Base-by-base conservation (phyloP, 2,888 invertebrate genomes). In the Agonopterix alstromeriana region DNA sequence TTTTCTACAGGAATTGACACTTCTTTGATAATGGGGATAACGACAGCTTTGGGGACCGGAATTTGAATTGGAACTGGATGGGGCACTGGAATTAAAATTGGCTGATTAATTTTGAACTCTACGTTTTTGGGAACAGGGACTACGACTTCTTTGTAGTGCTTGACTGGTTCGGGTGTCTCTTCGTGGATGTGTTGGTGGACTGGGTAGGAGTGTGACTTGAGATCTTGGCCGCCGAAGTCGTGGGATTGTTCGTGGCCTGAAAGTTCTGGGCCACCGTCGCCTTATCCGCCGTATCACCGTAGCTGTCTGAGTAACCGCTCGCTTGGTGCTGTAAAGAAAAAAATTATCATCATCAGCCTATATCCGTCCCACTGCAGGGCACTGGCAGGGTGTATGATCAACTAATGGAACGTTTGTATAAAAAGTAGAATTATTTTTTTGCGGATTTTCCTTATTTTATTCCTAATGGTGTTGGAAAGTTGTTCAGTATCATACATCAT, bases 1-100 rank as follows among this genome's bases (percentile, higher is more conserved):
- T 93, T 94, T 61, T 94, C 93, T 0, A 94, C 91, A 0, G 93
- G 93, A 27, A 93, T 90, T 0, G 92, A 90, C 1, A 94, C 89
- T 56, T 93, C 93, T 65, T 92, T 93, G 36, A 93, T 83, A 3
- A 93, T 89, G 0, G 93, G 93, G 1, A 93, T 91, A 0, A 93
- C 92, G 0, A 93, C 88, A 0, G 93, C 93, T 57, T 92, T 92
- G 0, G 93, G 90, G 0, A 94, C 92, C 1, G 93, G 93, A 0
- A 93, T 84, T 36, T 92, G 92, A 1, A 93, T 93, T 0, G 93
- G 93, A 27, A 93, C 91, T 0, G 92, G 93, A 54, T 93, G 93
- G 0, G 91, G 90, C 0, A 91, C 90, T 0, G 91, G 90, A 0
- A 92, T 90, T 0, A 91, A 67, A 0, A 92, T 63, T 0, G 91